Conservation (phyloP, 2,888 invertebrate species). For the Thumatha senex region DNA sequence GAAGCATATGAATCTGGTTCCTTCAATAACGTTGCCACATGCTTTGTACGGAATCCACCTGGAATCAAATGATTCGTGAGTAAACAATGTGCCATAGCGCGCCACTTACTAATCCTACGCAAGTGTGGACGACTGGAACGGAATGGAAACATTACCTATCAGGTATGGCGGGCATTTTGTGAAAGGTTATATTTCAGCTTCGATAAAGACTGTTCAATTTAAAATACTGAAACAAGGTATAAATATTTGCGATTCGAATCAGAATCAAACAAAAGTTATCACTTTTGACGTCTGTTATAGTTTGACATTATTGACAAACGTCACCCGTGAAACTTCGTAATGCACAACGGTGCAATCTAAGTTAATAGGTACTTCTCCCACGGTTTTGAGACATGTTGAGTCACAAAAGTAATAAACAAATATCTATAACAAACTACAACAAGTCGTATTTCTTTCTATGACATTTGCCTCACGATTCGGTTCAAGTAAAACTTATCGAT, state of each 20-base stretch:
- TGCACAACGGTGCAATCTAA: too few species aligned
- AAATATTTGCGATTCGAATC: not conserved
- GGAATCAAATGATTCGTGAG: constrained; percentile 41
- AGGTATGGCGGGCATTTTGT: constrained; percentile 47
- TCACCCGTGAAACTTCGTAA: too few species aligned
- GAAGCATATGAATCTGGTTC: constrained; percentile 88
- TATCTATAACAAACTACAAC: too few species aligned
- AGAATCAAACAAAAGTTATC: constrained; percentile 3
- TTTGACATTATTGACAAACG: too few species aligned
- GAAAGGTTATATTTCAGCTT: not conserved
- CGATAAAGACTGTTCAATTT: not conserved
- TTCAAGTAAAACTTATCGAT: too few species aligned
- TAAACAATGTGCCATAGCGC: not conserved
- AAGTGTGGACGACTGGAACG: not conserved
- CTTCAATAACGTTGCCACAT: constrained; percentile 85
- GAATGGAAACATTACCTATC: constrained; percentile 50
- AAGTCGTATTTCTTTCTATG: too few species aligned
- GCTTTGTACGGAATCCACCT: constrained; percentile 86
- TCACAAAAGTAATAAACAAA: too few species aligned
- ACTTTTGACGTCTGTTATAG: too few species aligned
- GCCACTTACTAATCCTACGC: not conserved
- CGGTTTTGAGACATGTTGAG: too few species aligned
- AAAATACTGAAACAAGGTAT: not conserved
- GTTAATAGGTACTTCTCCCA: too few species aligned
- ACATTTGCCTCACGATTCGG: too few species aligned